Evolutionary conservation across 64 coral and sea anemone genomes (phyloP), one percentile per base, ranked within the genome.

Genomic region (Montipora capricornis): DNA sequence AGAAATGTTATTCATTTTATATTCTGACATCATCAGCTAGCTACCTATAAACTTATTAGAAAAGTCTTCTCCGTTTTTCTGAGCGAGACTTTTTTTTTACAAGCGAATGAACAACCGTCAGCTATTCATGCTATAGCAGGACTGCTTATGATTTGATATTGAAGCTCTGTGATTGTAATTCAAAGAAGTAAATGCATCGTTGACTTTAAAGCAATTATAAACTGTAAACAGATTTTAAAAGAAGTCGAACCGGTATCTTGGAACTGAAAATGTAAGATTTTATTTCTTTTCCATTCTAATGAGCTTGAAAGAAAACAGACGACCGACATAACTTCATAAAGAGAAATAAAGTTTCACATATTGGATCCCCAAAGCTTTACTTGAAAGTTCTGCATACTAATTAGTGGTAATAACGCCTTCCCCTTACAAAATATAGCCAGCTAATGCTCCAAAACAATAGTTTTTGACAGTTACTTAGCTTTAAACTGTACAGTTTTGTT

Each of bases 311-410:
- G 19, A 8, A 73, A 86, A 73, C 10, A 9, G 4, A 86, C 6
- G 0, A 15, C 9, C 68, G 13, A 2, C 4, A 71, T 14, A 11
- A 24, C 5, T 70, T 47, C 47, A 13, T 20, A 61, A 1, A 10
- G n/a, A 47, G 68, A 20, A 48, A 49, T 48, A 49, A 86, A 71
- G 19, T 71, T 73, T 50, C 1, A 37, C 45, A 86, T 86, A 86
- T 73, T 86, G 82, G 64, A 73, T 70, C 46, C 10, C 45, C 68
- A 49, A 71, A 49, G 49, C 0, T 37, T 3, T 86, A 50, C 82
- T 7, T 71, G 82, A 86, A 86, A 44, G 16, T 73, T 86, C 66
- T 86, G 82, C 82, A 86, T 86, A 71, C 10, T 67, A 86, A 86
- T 86, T 4, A 86, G 19, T 9, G 1, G 68, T 68, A 47, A 86